Conservation (phyloP, 2,797 vertebrate genomes). For the Coregonus suidteri region DNA sequence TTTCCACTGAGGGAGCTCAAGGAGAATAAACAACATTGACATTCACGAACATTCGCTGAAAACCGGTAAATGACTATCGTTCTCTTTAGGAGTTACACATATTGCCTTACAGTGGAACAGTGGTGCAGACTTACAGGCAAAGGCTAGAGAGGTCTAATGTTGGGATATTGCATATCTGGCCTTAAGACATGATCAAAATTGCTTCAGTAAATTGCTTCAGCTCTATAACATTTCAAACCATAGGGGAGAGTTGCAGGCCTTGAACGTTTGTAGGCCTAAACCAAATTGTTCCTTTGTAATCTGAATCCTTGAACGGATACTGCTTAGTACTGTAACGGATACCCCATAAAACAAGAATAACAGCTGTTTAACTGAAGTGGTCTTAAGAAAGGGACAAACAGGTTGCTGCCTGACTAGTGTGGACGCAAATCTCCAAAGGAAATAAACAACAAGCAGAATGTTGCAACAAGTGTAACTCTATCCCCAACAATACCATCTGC, state of each 20-base stretch:
- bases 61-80: slow-evolving; percentile 39
- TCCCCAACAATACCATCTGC: slow-evolving; percentile 57
- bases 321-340: slow-evolving; percentile 51
- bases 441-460: slow-evolving; percentile 66
- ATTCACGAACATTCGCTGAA: slow-evolving; percentile 46
- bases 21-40: slow-evolving; percentile 56
- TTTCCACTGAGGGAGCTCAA: slow-evolving; percentile 39
- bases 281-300: slow-evolving; percentile 60
- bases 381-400: slow-evolving; percentile 52
- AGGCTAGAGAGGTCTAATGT: slow-evolving; percentile 16
- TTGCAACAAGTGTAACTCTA: slow-evolving; percentile 66
- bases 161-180: slow-evolving; percentile 27
- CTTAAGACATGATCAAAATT: slow-evolving; percentile 37
- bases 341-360: slow-evolving; percentile 47
- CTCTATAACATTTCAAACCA: slow-evolving; percentile 33
- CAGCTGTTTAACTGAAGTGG: slow-evolving; percentile 65
- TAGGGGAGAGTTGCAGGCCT: not conserved
- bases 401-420: slow-evolving; percentile 48
- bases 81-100: slow-evolving; percentile 30
- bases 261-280: slow-evolving; percentile 37
- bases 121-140: not conserved
- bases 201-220: slow-evolving; percentile 7
- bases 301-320: slow-evolving; percentile 65
- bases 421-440: slow-evolving; percentile 66
- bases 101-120: slow-evolving; percentile 35